Conservation (phyloP, 2,888 invertebrate genomes). For the Drosophila birchii region DNA sequence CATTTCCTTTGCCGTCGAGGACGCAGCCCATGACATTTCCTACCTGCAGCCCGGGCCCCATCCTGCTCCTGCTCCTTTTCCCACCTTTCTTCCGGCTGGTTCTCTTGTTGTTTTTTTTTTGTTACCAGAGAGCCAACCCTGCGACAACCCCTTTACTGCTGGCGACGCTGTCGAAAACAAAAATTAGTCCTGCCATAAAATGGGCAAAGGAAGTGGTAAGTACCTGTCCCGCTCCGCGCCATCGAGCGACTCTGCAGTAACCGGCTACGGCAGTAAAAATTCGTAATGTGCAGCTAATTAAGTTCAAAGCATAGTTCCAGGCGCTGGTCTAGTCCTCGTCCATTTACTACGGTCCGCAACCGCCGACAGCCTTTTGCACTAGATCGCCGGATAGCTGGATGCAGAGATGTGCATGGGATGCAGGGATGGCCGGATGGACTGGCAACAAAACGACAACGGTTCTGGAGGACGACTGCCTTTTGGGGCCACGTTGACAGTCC, state of each 20-base stretch:
- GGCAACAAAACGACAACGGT: background rate
- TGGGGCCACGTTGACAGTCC: slow-evolving; percentile 26
- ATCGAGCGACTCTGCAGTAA: slow-evolving; percentile 58
- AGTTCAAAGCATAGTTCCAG: slow-evolving; percentile 78
- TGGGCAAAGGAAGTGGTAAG: slow-evolving; percentile 77
- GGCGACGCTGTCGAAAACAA: slow-evolving; percentile 76
- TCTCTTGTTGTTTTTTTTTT: background rate
- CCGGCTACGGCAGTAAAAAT: slow-evolving; percentile 48
- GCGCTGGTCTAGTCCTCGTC: slow-evolving; percentile 44
- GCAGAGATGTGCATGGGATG: background rate
- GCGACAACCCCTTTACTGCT: slow-evolving; percentile 61
- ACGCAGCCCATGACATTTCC: slow-evolving; percentile 72
- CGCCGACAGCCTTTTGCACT: slow-evolving; percentile 6
- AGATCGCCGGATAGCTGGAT: slow-evolving; percentile 13
- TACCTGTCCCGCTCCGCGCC: slow-evolving; percentile 48
- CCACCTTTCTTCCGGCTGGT: slow-evolving; percentile 11
- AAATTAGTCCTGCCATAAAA: slow-evolving; percentile 77
- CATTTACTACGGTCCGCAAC: slow-evolving; percentile 27
- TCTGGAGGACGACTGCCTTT: background rate
- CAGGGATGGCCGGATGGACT: slow-evolving; percentile 6
- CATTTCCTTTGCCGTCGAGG: slow-evolving; percentile 69
- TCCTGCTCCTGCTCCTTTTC: slow-evolving; percentile 5
- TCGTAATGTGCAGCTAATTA: slow-evolving; percentile 78
- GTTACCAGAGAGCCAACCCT: slow-evolving; percentile 45
- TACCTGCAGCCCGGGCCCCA: slow-evolving; percentile 50